A percentile compares a stretch with the other conserved stretches of the same genome.
phyloP scores from a whole-genome alignment of 2,888 invertebrate genomes.

The Papilio protenor region DNA sequence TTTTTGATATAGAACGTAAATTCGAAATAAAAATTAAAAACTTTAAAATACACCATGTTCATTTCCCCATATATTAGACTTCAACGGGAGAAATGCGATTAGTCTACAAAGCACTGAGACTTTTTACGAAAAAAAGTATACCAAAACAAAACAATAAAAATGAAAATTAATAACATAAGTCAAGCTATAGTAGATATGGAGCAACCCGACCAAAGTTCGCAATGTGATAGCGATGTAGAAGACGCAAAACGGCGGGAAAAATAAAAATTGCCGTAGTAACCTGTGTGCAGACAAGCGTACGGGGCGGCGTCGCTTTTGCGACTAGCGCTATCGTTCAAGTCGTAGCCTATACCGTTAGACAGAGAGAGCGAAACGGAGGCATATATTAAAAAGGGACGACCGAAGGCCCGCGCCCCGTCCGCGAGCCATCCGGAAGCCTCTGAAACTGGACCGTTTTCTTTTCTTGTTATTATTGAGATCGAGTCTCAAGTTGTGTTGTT shows the following conservation, averaged over 20 bases:
- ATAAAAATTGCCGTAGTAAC: slow-evolving; percentile 43
- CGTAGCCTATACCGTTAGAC: slow-evolving; percentile 77
- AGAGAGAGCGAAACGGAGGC: slow-evolving; percentile 68
- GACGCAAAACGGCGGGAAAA: slow-evolving; percentile 66
- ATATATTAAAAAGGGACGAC: slow-evolving; percentile 67
- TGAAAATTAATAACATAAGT: neutral
- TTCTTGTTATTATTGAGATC: slow-evolving; percentile 85
- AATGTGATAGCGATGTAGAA: slow-evolving; percentile 57
- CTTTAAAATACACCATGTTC: slow-evolving; percentile 27
- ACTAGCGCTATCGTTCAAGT: slow-evolving; percentile 80
- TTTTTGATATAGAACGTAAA: neutral
- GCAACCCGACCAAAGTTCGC: slow-evolving; percentile 25
- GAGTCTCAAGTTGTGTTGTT: slow-evolving; percentile 83
- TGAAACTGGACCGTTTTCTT: slow-evolving; percentile 85
- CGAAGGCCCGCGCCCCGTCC: slow-evolving; percentile 70
- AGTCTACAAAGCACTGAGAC: neutral
- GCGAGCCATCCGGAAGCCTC: slow-evolving; percentile 83
- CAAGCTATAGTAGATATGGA: neutral
- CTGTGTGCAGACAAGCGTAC: slow-evolving; percentile 53
- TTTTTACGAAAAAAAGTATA: neutral
- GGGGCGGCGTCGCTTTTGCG: slow-evolving; percentile 75
- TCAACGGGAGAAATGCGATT: slow-evolving; percentile 60
- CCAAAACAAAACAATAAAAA: neutral
- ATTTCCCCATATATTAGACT: slow-evolving; percentile 63
- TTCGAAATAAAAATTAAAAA: neutral